Evolutionary conservation across 2,113 vertebrate species (phyloP).

Genomic region (Petaurus breviceps): DNA sequence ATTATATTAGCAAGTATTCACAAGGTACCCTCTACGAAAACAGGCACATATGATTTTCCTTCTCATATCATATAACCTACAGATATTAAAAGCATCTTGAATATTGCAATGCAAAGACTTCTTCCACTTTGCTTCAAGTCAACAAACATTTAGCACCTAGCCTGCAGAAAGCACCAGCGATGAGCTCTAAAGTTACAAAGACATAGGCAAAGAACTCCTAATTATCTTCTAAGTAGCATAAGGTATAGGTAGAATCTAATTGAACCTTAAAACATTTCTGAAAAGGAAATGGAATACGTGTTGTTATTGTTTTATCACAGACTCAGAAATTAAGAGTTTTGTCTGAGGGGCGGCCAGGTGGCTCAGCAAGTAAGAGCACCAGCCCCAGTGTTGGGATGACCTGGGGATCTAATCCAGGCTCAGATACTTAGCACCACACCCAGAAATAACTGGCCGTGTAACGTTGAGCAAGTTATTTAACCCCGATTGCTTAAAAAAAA

Average conservation of each 20-base stretch:
- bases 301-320: not conserved
- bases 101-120: not conserved
- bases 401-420: no score
- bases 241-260: not conserved
- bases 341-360: no score
- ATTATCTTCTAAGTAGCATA: not conserved
- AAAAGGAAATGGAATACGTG: not conserved
- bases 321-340: not conserved
- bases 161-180: not conserved
- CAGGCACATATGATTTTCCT: not conserved
- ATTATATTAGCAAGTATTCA: conserved; percentile 4
- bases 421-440: no score
- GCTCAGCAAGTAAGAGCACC: no score
- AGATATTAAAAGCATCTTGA: not conserved
- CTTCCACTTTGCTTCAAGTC: not conserved
- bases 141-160: not conserved
- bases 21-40: conserved; percentile 1
- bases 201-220: not conserved
- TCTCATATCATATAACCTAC: not conserved
- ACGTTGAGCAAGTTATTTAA: no score
- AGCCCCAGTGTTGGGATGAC: no score
- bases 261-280: not conserved
- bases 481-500: no score
- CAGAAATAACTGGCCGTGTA: no score
- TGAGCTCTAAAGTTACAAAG: not conserved